A percentile compares a stretch with the other conserved stretches of the same genome.
phyloP scores from a whole-genome alignment of 2,797 vertebrate species.

The Ctenosaura bakeri region DNA sequence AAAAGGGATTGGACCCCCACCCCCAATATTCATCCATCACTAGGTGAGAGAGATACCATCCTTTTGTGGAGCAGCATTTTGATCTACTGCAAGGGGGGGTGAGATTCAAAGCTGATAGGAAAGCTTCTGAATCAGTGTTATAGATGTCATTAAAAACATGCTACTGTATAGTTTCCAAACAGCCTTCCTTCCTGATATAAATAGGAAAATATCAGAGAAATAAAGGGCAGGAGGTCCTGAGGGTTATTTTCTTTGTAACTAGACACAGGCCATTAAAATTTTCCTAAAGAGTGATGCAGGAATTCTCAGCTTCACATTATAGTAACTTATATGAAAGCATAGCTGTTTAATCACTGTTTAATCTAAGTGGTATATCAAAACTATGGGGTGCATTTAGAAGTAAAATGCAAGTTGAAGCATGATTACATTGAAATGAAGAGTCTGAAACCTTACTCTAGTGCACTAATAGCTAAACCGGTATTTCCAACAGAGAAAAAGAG shows the following conservation, averaged over 20 bases:
- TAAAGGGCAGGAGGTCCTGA: not conserved
- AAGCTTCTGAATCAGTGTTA: constrained; percentile 29
- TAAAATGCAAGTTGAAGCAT: not conserved
- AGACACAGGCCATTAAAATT: not conserved
- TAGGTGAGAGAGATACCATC: not conserved
- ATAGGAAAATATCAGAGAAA: constrained; percentile 23
- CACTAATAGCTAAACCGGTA: not conserved
- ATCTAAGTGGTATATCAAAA: not conserved
- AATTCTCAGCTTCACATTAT: not conserved
- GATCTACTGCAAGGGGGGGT: not conserved
- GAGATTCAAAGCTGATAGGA: not conserved
- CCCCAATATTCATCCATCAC: not conserved
- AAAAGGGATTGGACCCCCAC: not conserved
- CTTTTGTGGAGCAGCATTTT: not conserved
- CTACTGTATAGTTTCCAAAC: not conserved
- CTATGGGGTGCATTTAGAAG: not conserved
- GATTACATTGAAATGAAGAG: not conserved
- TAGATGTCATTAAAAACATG: constrained; percentile 8
- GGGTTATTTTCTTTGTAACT: not conserved
- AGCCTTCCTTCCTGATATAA: constrained; percentile 19
- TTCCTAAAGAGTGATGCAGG: constrained; percentile 27
- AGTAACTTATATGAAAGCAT: not conserved
- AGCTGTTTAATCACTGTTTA: not conserved
- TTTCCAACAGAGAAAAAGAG: not conserved
- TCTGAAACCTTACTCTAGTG: not conserved